These are phyloP conservation scores for Iphiclides podalirius DNA, from an alignment of 2,888 invertebrate genomes.

Conservation along the genomic window DNA sequence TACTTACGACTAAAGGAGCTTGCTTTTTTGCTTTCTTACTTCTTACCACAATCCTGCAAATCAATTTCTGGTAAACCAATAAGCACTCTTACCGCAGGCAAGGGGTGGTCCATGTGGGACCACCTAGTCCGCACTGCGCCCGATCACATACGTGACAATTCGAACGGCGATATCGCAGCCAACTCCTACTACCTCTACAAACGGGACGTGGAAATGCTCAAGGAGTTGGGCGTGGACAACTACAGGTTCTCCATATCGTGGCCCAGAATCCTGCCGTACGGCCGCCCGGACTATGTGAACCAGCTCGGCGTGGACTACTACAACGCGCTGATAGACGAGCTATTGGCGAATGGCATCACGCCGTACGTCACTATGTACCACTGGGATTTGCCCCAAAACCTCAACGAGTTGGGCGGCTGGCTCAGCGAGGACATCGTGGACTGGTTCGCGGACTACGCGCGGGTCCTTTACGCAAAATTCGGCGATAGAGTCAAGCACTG, in stretches of 20 bases:
- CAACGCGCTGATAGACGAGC: conserved; percentile 78
- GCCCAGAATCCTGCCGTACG: conserved; percentile 80
- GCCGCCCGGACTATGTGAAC: conserved; percentile 68
- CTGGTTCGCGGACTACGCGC: conserved; percentile 63
- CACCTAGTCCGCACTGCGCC: conserved; percentile 38
- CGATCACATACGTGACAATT: conserved; percentile 31
- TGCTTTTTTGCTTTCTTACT: no score
- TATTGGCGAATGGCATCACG: conserved; percentile 76
- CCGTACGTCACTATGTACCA: conserved; percentile 77
- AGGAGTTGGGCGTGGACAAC: conserved; percentile 49
- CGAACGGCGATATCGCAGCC: conserved; percentile 79
- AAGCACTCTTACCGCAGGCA: conserved; percentile 57
- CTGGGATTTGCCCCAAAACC: conserved; percentile 65
- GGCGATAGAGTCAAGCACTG: conserved; percentile 80
- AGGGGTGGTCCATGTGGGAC: conserved; percentile 75
- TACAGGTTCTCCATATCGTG: conserved; percentile 79
- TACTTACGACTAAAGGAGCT: no score
- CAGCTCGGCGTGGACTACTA: conserved; percentile 80
- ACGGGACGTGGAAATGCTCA: conserved; percentile 55
- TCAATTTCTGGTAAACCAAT: no score
- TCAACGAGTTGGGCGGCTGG: conserved; percentile 73
- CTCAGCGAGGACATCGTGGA: conserved; percentile 51
- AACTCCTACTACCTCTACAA: conserved; percentile 80
- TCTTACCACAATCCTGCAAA: no score
- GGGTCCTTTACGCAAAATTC: conserved; percentile 48